Base-by-base conservation (phyloP, 2,113 vertebrate species). In the Coptodon rendalli region DNA sequence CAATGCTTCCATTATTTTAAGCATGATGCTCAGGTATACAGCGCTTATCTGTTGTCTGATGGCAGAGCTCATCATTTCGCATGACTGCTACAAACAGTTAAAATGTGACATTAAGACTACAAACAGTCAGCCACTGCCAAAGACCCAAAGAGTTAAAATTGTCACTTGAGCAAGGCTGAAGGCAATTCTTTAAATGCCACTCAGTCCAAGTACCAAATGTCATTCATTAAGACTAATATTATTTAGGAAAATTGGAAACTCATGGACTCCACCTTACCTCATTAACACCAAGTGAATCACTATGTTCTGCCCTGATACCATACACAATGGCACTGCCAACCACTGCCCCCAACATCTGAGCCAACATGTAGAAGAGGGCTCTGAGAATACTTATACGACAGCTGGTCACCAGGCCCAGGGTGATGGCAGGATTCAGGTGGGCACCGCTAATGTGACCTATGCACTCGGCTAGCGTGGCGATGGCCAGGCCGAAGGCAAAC, bases 391-490 rank as follows among this genome's bases (percentile, higher is more conserved):
- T 98, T 91, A 97, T 97, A 95, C 96, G 96, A 82, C 97, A 98
- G 94, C 95, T 97, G 14, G 95, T 95, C 89, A 98, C 92, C 57
- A 98, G 92, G 53, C 96, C 97, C 83, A 98, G 85, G 3, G 97
- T 98, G 68, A 97, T 94, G 0, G 97, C 97, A 0, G 97, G 97
- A 94, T 97, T 98, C 89, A 98, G 94, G 93, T 98, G 97, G 0
- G 97, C 96, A 0, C 97, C 97, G 0, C 97, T 98, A 82, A 98
- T 93, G 94, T 97, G 97, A 73, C 97, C 96, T 90, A 98, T 93
- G 2, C 96, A 97, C 82, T 97, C 97, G 0, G 95, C 95, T 94
- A 97, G 90, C 0, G 97, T 97, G 34, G 96, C 97, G 0, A 98
- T 95, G 31, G 96, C 96, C 79, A 98, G 52, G 24, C 97, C 97